phyloP scores from a whole-genome alignment of 2,113 vertebrate species.

The Pedetes capensis region DNA sequence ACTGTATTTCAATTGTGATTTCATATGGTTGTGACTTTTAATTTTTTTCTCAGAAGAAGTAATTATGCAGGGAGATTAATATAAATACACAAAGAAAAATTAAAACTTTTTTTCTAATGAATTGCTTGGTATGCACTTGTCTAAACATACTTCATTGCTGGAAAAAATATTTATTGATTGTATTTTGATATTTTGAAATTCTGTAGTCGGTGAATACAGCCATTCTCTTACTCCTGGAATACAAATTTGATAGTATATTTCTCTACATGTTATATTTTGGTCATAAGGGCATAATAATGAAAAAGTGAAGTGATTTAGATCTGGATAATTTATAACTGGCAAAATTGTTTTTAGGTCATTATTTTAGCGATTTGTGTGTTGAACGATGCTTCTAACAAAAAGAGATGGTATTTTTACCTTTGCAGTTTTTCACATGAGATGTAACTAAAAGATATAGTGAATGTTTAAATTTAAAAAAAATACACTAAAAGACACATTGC shows the following conservation, averaged over 20 bases:
- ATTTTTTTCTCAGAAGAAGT: not conserved
- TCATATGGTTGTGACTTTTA: not conserved
- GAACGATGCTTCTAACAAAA: not conserved
- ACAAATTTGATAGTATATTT: not conserved
- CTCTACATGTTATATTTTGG: not conserved
- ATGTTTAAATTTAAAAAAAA: too few species aligned
- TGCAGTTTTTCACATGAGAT: too few species aligned
- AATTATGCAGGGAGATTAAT: not conserved
- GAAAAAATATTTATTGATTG: not conserved
- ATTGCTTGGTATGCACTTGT: not conserved
- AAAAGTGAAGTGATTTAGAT: not conserved
- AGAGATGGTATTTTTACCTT: not conserved
- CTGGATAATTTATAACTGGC: not conserved
- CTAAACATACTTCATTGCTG: not conserved
- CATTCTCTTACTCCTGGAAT: not conserved
- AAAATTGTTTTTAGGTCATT: not conserved
- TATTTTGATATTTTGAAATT: not conserved
- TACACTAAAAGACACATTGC: too few species aligned
- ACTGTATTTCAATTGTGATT: not conserved
- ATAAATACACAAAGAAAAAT: not conserved
- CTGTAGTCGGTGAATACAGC: not conserved
- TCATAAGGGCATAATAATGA: not conserved
- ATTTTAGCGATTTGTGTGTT: not conserved
- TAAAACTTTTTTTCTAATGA: not conserved
- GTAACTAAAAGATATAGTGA: too few species aligned